These are phyloP conservation scores for Idaea biselata DNA, from an alignment of 2,888 invertebrate genomes.

Conservation along the genomic window DNA sequence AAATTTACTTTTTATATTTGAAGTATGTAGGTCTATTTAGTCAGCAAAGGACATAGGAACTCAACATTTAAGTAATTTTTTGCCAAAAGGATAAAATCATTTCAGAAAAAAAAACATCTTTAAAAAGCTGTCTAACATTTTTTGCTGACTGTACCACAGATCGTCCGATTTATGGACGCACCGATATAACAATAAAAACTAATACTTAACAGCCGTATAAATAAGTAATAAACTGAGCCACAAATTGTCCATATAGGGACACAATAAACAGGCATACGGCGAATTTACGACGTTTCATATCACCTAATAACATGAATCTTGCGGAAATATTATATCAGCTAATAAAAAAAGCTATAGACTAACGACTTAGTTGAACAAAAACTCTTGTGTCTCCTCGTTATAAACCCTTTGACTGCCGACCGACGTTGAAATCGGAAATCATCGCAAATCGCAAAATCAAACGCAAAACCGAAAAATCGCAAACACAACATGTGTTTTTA, in stretches of 20 bases:
- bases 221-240: not conserved
- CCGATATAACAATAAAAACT: not conserved
- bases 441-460: too few species aligned
- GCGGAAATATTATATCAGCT: not conserved
- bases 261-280: not conserved
- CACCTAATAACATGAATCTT: not conserved
- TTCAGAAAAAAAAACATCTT: not conserved
- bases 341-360: not conserved
- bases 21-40: too few species aligned
- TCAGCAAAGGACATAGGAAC: too few species aligned
- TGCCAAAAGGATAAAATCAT: too few species aligned
- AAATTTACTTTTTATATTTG: too few species aligned
- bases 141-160: not conserved
- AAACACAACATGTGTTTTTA: too few species aligned
- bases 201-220: not conserved
- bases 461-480: too few species aligned
- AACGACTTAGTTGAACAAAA: not conserved
- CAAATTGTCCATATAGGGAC: not conserved
- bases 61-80: too few species aligned
- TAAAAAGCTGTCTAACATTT: not conserved
- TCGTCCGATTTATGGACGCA: not conserved
- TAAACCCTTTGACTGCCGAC: too few species aligned
- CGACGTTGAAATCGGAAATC: too few species aligned
- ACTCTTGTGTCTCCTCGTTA: not conserved
- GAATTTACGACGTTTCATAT: not conserved